Conservation (phyloP, 2,888 invertebrate genomes). For the Bursaphelenchus okinawaensis region DNA sequence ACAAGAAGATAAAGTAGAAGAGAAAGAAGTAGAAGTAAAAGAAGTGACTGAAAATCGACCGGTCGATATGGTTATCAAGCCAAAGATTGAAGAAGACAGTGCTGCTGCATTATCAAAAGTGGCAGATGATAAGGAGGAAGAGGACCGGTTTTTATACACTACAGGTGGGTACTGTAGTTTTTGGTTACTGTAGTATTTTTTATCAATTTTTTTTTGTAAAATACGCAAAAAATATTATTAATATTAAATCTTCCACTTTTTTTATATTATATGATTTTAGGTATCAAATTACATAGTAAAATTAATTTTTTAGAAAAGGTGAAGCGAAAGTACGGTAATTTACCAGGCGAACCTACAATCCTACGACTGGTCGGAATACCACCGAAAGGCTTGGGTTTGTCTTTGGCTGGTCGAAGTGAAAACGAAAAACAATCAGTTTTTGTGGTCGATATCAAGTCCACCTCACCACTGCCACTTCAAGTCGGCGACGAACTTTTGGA, state of each 20-base stretch:
- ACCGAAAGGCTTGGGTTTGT: constrained; percentile 76
- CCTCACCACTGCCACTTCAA: constrained; percentile 72
- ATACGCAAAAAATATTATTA: background rate
- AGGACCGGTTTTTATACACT: constrained; percentile 91
- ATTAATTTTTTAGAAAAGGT: constrained; percentile 71
- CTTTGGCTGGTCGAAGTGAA: constrained; percentile 62
- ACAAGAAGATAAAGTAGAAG: constrained; percentile 7
- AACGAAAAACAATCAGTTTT: constrained; percentile 67
- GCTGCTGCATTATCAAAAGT: constrained; percentile 55
- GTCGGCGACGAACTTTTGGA: constrained; percentile 92
- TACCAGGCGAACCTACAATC: constrained; percentile 67
- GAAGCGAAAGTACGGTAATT: constrained; percentile 79
- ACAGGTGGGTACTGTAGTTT: constrained; percentile 68
- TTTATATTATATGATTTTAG: background rate
- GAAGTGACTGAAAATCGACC: constrained; percentile 1
- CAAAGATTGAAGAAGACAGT: constrained; percentile 33
- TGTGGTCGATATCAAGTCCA: constrained; percentile 86
- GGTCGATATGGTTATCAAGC: constrained; percentile 3
- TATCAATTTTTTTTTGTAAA: constrained; percentile 1
- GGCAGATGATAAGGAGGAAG: constrained; percentile 73
- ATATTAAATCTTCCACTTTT: background rate
- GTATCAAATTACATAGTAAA: background rate
- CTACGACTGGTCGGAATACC: constrained; percentile 72
- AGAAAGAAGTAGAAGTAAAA: constrained; percentile 5
- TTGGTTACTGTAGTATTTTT: background rate